phyloP scores from a whole-genome alignment of 2,113 vertebrate genomes.

The Corythaeola cristata region DNA sequence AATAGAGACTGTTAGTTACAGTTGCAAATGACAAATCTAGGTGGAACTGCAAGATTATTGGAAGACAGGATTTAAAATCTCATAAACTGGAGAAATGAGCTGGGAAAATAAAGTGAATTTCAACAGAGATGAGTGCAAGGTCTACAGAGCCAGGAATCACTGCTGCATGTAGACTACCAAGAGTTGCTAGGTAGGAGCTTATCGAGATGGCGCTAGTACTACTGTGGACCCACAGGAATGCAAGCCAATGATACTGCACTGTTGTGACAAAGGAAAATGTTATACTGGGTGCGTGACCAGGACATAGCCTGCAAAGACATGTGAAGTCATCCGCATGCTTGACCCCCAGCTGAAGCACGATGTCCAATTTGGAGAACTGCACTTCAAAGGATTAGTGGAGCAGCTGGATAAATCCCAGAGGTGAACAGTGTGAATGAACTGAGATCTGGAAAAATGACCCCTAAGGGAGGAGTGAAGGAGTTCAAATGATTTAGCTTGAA shows the following conservation, averaged over 20 bases:
- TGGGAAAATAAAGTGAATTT: not conserved
- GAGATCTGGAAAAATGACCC: not conserved
- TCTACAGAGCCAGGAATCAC: not conserved
- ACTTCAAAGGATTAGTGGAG: not conserved
- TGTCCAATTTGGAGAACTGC: not conserved
- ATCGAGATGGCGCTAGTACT: not conserved
- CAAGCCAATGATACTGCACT: not conserved
- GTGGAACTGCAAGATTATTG: not conserved
- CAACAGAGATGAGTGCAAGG: not conserved
- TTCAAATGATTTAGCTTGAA: not conserved
- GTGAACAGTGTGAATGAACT: not conserved
- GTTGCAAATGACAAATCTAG: not conserved
- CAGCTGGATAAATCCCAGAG: not conserved
- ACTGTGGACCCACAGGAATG: not conserved
- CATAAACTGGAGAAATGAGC: not conserved
- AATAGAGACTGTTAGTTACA: not conserved
- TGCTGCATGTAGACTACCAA: not conserved
- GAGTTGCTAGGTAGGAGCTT: not conserved
- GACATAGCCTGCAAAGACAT: not conserved
- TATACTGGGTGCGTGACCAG: not conserved
- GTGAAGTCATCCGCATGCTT: not conserved
- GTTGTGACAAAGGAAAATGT: not conserved
- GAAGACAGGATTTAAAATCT: not conserved
- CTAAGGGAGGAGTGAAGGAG: not conserved
- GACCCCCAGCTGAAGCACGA: not conserved